Evolutionary conservation across 2,888 invertebrate species (phyloP).

Genomic region (Stenolophus ochropezus): DNA sequence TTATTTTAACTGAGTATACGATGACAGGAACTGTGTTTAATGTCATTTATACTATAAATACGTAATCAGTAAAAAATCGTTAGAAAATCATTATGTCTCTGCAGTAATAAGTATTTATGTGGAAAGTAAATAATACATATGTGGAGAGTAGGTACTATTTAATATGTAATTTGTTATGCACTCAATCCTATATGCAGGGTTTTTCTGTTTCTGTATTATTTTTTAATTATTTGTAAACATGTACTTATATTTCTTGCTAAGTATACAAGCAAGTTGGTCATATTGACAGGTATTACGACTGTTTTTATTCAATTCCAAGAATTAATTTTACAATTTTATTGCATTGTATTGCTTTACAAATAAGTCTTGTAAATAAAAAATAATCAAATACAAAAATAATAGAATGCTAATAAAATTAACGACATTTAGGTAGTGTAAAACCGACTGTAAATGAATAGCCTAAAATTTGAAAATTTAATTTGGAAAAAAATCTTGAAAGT

Average conservation of each 20-base stretch:
- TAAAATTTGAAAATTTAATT: no score
- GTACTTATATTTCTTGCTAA: not conserved
- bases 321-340: not conserved
- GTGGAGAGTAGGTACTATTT: slow-evolving; percentile 37
- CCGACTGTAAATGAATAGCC: no score
- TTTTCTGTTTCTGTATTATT: slow-evolving; percentile 19
- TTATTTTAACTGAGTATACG: not conserved
- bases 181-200: slow-evolving; percentile 2
- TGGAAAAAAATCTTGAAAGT: no score
- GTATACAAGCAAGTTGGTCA: not conserved
- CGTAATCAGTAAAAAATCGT: slow-evolving; percentile 26
- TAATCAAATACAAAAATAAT: no score
- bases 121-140: slow-evolving; percentile 37
- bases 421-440: no score
- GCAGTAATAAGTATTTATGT: slow-evolving; percentile 29
- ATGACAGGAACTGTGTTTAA: not conserved
- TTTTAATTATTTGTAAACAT: slow-evolving; percentile 30
- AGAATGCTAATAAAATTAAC: no score
- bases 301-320: not conserved
- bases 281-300: not conserved
- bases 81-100: slow-evolving; percentile 42
- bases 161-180: slow-evolving; percentile 39
- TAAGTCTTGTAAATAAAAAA: no score
- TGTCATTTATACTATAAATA: slow-evolving; percentile 46
- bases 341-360: not conserved